Conservation (phyloP, 2,888 invertebrate species). For the Gibbula magus region DNA sequence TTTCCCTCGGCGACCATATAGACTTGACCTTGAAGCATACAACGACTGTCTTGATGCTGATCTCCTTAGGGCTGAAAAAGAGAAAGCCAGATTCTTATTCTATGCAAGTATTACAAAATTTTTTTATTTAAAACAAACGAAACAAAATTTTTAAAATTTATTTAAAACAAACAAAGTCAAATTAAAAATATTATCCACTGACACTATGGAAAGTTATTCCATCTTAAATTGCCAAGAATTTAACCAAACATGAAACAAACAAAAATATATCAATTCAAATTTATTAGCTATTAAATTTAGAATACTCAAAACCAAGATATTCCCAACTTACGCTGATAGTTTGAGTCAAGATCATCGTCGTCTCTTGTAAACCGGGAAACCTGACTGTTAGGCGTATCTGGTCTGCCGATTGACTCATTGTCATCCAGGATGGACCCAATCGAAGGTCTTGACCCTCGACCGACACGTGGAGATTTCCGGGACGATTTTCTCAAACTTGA, state of each 20-base stretch:
- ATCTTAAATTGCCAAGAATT: too few species aligned
- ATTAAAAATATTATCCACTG: too few species aligned
- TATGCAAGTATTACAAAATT: not conserved
- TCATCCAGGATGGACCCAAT: constrained; percentile 43
- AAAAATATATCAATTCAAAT: too few species aligned
- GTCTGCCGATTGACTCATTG: constrained; percentile 30
- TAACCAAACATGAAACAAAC: too few species aligned
- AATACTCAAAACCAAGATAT: too few species aligned
- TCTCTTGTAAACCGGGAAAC: constrained; percentile 30
- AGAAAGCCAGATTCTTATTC: not conserved
- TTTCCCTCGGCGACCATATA: constrained; percentile 60
- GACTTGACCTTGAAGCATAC: constrained; percentile 64
- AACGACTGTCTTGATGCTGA: constrained; percentile 61
- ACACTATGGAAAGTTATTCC: too few species aligned
- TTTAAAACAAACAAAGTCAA: too few species aligned
- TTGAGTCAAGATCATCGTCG: constrained; percentile 43
- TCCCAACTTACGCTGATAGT: constrained; percentile 41
- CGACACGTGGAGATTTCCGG: constrained; percentile 38
- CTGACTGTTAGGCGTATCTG: constrained; percentile 36
- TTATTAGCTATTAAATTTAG: too few species aligned
- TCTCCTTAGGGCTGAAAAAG: constrained; percentile 57
- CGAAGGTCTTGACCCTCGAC: constrained; percentile 35
- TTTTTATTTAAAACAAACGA: too few species aligned
- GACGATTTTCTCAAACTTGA: constrained; percentile 36
- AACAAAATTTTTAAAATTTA: too few species aligned